Evolutionary conservation across 1,140 invertebrate species (phyloP), one percentile per base, ranked within the genome.

Genomic region (Drosophila mayri): DNA sequence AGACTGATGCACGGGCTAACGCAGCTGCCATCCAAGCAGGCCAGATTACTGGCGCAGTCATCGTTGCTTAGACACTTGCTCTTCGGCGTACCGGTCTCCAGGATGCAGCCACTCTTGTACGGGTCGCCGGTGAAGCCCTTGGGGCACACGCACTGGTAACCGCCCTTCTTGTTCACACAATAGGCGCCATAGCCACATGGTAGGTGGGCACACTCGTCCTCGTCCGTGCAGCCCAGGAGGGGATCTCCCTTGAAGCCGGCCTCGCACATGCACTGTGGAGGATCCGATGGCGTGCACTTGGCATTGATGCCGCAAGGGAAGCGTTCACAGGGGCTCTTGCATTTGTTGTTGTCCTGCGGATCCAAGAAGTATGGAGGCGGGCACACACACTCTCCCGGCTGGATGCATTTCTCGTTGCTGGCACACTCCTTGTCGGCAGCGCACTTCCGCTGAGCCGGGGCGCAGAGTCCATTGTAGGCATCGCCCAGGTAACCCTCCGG

Each of bases 221-320:
- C 95, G 91, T 98, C 97, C 1, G 95, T 93, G 92, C 97, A 98
- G 11, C 97, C 97, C 66, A 95, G 94, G 44, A 96, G 94, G 0
- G 97, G 96, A 93, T 98, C 96, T 20, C 97, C 97, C 91, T 96
- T 96, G 86, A 95, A 98, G 4, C 98, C 97, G 50, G 95, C 93
- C 90, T 96, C 95, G 90, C 98, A 98, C 94, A 97, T 95, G 91
- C 98, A 98, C 81, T 95, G 95, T 9, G 97, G 97, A 20, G 97
- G 97, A 93, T 98, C 97, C 61, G 95, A 97, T 7, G 97, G 97
- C 6, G 96, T 97, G 90, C 98, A 99, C 93, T 97, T 97, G 2
- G 97, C 96, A 92, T 98, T 98, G n/a, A 97, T 95, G 18, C 98
- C 97, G 88, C 98, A 99, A 3, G 96, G 95, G 91, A 96, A 98